phyloP scores from a whole-genome alignment of 1,140 invertebrate species.

The Dreissena rostriformis region DNA sequence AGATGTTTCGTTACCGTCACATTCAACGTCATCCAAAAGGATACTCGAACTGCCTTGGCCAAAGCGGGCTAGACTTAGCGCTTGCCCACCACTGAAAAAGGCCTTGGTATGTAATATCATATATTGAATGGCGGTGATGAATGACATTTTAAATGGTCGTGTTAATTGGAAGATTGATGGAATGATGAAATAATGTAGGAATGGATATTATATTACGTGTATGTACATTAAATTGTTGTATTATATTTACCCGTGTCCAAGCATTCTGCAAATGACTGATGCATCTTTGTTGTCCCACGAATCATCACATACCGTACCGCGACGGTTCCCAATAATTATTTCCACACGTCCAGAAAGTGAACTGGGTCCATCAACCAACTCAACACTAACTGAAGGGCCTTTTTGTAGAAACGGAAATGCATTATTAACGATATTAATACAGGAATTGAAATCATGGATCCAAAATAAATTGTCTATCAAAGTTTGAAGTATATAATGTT shows the following conservation, averaged over 20 bases:
- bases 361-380: constrained; percentile 7
- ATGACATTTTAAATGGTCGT: neutral
- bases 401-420: too few relatives aligned
- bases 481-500: too few relatives aligned
- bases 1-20: constrained; percentile 8
- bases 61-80: neutral
- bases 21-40: constrained; percentile 1
- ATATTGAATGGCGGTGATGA: neutral
- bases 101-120: neutral
- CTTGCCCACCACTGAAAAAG: neutral
- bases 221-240: neutral
- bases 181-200: neutral
- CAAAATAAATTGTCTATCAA: too few relatives aligned
- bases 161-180: neutral
- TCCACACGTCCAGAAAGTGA: constrained; percentile 85
- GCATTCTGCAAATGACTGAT: constrained; percentile 87
- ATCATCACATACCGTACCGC: constrained; percentile 90
- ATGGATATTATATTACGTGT: neutral
- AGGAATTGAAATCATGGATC: too few relatives aligned
- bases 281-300: constrained; percentile 87
- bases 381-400: neutral
- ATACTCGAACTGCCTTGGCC: constrained; percentile 15
- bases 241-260: constrained; percentile 82
- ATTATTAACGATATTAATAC: too few relatives aligned
- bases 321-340: constrained; percentile 86